Base-by-base conservation (phyloP, 1,140 invertebrate genomes). In the Aplysia californica region DNA sequence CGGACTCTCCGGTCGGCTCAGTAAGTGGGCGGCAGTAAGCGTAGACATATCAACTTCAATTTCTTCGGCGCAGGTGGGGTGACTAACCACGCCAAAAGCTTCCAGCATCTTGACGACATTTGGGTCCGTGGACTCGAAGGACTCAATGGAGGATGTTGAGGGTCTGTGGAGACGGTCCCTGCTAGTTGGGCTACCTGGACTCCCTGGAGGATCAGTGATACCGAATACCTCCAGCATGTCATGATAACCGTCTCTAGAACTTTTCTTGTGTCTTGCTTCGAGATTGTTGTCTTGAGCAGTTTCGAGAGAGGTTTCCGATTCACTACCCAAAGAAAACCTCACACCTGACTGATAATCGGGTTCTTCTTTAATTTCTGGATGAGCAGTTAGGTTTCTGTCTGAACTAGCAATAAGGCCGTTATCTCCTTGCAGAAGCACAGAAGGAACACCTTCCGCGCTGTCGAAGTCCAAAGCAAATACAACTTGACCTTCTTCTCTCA, bases 171-270 rank as follows among this genome's bases (percentile, higher is more conserved):
- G 66, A 26, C 66, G 39, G 44, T 70, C 50, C 15, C 50, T 50
- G 1, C 38, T 44, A 3, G 29, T 56, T 29, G 3, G 18, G 1
- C 6, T n/a, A 10, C 61, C 21, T 2, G 21, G 31, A 21, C 50
- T 70, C 4, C 33, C 38, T 4, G 15, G 1, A 1, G 55, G 18
- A 39, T 70, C 68, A 70, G 68, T 33, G n/a, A 70, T 70, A 21
- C 68, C 68, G 36, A 70, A 70, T 35, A 70, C 68, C 36, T 70
- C 68, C 15, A 70, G 38, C 68, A 70, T 70, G 29, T 70, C 68
- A 35, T 70, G 68, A 56, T 55, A 56, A 20, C 68, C 50, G 26
- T 70, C 68, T 33, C 68, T 70, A 26, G 38, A 35, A 41, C 23
- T 36, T n/a, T n/a, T n/a, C n/a, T n/a, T n/a, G n/a, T 31, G 10